These are phyloP conservation scores for Trachythela sp. DNA, from an alignment of 64 coral and sea anemone genomes.

Conservation along the genomic window DNA sequence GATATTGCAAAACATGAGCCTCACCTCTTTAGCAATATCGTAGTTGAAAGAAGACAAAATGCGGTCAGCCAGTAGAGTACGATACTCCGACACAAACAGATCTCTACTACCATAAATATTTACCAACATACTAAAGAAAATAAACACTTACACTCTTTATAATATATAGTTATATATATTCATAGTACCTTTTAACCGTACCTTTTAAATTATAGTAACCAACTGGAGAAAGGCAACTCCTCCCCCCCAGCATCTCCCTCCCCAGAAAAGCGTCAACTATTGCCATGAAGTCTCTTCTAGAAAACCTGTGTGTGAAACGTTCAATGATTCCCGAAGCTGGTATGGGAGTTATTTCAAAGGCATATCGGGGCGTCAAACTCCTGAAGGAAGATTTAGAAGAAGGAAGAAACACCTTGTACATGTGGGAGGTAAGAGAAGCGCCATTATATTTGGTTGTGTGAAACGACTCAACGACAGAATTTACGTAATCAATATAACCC, in stretches of 20 bases:
- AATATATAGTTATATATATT: too few relatives aligned
- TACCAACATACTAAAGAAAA: conserved; percentile 75
- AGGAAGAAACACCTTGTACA: background rate
- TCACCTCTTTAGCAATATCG: conserved; percentile 92
- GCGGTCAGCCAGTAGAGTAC: conserved; percentile 85
- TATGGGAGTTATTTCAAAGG: conserved; percentile 28
- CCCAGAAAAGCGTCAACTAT: too few relatives aligned
- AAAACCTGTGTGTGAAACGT: background rate
- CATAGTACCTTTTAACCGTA: too few relatives aligned
- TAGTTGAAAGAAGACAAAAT: conserved; percentile 88
- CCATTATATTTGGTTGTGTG: background rate
- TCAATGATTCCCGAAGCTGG: conserved; percentile 9
- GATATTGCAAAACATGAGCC: too few relatives aligned
- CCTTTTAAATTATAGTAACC: too few relatives aligned
- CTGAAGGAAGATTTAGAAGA: background rate
- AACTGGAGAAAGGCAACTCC: too few relatives aligned
- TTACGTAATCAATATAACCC: too few relatives aligned
- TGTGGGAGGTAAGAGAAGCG: conserved; percentile 1
- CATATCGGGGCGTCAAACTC: conserved; percentile 31
- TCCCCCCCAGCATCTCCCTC: too few relatives aligned
- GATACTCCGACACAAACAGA: conserved; percentile 93
- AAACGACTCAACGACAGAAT: too few relatives aligned
- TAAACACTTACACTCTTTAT: background rate
- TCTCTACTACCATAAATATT: conserved; percentile 96
- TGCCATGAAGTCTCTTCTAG: background rate